Evolutionary conservation across 2,113 vertebrate genomes (phyloP).

Genomic region (Numenius arquata): DNA sequence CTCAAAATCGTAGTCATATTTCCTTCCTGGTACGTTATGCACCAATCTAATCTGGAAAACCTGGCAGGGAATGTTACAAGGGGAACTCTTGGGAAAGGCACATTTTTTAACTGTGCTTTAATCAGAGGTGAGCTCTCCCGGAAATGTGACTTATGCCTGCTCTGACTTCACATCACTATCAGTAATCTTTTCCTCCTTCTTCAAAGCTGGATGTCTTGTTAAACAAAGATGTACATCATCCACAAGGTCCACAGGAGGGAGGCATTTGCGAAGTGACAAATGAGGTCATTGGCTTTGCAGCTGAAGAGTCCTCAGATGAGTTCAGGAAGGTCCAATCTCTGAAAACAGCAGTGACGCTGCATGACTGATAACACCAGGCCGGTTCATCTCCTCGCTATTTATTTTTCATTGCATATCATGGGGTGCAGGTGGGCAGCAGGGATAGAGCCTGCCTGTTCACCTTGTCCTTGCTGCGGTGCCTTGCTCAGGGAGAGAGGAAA

Average conservation of each 20-base stretch:
- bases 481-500: neutral
- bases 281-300: constrained; percentile 16
- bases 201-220: constrained; percentile 20
- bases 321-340: neutral
- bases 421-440: neutral
- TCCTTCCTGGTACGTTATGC: neutral
- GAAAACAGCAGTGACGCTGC: neutral
- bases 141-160: constrained; percentile 26
- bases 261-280: neutral
- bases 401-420: neutral
- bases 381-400: neutral
- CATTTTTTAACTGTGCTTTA: neutral
- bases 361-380: neutral
- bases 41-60: neutral
- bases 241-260: neutral
- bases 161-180: constrained; percentile 17
- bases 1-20: neutral
- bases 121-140: constrained; percentile 14
- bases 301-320: neutral
- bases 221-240: constrained; percentile 12
- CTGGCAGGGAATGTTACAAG: neutral
- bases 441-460: neutral
- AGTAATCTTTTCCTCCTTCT: neutral
- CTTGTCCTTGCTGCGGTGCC: neutral
- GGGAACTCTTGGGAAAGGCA: neutral